phyloP scores from a whole-genome alignment of 2,797 vertebrate species.

The Pygocentrus nattereri region DNA sequence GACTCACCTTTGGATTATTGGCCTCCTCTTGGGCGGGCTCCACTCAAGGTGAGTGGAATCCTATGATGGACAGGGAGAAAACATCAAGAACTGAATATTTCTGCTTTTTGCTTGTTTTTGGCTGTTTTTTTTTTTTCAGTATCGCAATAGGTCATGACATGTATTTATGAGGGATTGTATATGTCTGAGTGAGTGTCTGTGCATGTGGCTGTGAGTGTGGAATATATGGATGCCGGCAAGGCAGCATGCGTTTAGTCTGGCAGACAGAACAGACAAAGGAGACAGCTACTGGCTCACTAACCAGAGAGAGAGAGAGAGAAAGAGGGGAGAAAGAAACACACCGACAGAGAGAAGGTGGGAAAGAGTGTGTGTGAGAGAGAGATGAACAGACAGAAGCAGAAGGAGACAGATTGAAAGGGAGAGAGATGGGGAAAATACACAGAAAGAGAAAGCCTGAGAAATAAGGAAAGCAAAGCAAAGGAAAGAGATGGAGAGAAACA shows the following conservation, averaged over 20 bases:
- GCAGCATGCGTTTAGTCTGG: constrained; percentile 71
- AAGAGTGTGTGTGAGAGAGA: not conserved
- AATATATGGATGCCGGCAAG: constrained; percentile 67
- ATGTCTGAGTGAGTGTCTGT: constrained; percentile 35
- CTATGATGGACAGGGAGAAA: not conserved
- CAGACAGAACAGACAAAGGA: constrained; percentile 64
- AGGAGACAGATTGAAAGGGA: not conserved
- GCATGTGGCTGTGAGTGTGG: constrained; percentile 12
- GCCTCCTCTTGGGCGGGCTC: constrained; percentile 68
- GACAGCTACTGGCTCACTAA: constrained; percentile 15
- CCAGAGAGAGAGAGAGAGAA: constrained; percentile 38
- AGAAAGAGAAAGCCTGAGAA: not conserved
- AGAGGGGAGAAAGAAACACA: not conserved
- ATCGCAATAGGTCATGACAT: not conserved
- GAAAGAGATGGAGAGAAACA: not conserved
- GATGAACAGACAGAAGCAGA: not conserved
- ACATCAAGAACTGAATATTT: not conserved
- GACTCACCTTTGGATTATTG: constrained; percentile 78
- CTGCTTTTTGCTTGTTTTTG: not conserved
- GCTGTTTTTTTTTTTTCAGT: not conserved
- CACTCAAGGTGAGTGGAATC: constrained; percentile 71
- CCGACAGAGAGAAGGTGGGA: not conserved
- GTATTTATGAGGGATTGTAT: constrained; percentile 26
- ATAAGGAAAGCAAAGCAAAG: not conserved
- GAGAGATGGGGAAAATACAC: not conserved